Conservation (phyloP, 2,797 vertebrate species). For the Octomys mimax region DNA sequence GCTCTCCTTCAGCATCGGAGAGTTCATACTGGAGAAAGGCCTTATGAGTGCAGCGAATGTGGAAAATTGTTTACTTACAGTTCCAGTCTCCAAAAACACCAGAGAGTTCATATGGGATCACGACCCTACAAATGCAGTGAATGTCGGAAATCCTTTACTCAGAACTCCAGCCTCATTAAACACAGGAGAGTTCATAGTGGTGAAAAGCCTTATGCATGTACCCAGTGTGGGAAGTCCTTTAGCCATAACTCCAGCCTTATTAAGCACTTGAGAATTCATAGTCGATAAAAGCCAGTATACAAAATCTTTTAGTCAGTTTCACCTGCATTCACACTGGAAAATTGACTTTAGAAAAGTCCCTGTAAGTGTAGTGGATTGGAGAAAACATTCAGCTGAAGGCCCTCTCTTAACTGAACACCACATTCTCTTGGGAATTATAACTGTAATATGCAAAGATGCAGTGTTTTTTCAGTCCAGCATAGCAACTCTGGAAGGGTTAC, state of each 20-base stretch:
- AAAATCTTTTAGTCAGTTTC: neutral
- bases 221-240: constrained; percentile 61
- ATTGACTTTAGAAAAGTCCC: neutral
- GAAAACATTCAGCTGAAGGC: neutral
- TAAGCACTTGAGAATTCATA: constrained; percentile 66
- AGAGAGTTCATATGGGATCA: constrained; percentile 76
- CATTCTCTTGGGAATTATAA: neutral
- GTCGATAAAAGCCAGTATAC: neutral
- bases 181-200: constrained; percentile 73
- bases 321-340: neutral
- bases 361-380: neutral
- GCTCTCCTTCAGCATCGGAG: constrained; percentile 74
- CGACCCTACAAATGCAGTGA: constrained; percentile 73
- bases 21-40: constrained; percentile 79
- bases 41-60: constrained; percentile 75
- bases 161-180: constrained; percentile 76
- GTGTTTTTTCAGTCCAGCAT: neutral
- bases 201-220: constrained; percentile 78
- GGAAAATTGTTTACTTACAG: constrained; percentile 79
- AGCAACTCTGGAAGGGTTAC: neutral
- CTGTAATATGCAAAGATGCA: neutral
- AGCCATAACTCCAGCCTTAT: constrained; percentile 67
- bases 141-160: constrained; percentile 78
- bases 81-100: constrained; percentile 78
- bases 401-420: neutral